Evolutionary conservation across 1,140 invertebrate species (phyloP).

Genomic region (Drosophila carrolli): DNA sequence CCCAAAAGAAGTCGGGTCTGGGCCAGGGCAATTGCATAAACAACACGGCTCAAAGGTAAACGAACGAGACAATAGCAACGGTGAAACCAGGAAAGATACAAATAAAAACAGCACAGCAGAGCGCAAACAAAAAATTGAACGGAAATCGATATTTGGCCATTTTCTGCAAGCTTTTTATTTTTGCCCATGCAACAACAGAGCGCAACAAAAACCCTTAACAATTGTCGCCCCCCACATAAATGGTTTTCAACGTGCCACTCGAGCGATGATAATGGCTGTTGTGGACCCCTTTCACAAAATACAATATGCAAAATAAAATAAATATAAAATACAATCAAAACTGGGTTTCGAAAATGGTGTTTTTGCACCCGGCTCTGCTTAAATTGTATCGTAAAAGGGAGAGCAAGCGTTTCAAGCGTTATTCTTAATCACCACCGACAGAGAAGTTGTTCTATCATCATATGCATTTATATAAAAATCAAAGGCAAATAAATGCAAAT

Average conservation of each 20-base stretch:
- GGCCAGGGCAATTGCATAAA: constrained; percentile 50
- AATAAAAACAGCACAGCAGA: constrained; percentile 14
- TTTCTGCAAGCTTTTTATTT: constrained; percentile 32
- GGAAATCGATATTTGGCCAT: constrained; percentile 37
- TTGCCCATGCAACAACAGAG: neutral
- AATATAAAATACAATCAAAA: neutral
- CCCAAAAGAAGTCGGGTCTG: constrained; percentile 44
- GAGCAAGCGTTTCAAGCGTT: no score
- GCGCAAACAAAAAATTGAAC: constrained; percentile 25
- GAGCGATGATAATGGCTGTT: constrained; percentile 5
- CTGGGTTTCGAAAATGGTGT: neutral
- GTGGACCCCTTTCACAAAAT: neutral
- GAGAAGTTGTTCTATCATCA: no score
- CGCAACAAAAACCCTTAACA: constrained; percentile 21
- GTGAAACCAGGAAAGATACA: constrained; percentile 8
- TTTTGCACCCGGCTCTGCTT: no score
- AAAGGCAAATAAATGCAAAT: no score
- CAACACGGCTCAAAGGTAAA: constrained; percentile 23
- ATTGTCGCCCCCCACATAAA: constrained; percentile 1
- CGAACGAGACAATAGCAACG: constrained; percentile 17
- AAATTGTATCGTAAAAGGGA: no score
- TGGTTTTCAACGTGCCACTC: constrained; percentile 5
- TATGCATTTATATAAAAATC: no score
- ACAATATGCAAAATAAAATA: constrained; percentile 8
- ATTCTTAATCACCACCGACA: no score